Conservation (phyloP, 2,797 vertebrate genomes). For the Phataginus tetradactyla region DNA sequence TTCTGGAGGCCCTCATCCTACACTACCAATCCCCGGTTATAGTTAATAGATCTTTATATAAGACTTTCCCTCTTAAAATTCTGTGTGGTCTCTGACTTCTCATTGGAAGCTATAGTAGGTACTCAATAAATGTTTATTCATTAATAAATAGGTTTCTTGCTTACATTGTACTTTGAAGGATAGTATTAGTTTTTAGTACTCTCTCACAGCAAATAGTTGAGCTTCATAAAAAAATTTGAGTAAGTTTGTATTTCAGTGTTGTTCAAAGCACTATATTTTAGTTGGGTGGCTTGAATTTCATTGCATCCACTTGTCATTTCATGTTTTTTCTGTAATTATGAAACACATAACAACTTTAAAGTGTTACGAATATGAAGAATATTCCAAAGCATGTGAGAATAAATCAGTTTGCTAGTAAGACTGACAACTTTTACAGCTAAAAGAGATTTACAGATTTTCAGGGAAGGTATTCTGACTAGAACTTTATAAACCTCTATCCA, state of each 20-base stretch:
- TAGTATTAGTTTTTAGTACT: neutral
- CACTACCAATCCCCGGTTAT: neutral
- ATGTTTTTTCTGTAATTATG: neutral
- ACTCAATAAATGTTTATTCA: neutral
- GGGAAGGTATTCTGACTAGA: neutral
- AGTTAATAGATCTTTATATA: neutral
- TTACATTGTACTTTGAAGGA: neutral
- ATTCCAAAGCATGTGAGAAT: neutral
- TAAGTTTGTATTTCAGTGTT: neutral
- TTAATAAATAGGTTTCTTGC: neutral
- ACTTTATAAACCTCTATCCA: neutral
- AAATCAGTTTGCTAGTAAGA: neutral
- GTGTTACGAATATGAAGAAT: neutral
- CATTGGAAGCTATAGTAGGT: neutral
- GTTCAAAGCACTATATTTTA: neutral
- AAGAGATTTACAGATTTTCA: neutral
- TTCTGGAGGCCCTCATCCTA: too few relatives aligned
- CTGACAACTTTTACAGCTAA: fast-evolving
- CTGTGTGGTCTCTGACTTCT: neutral
- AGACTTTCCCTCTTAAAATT: neutral
- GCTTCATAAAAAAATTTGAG: neutral
- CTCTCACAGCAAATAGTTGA: neutral
- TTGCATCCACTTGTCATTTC: neutral
- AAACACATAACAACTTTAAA: neutral
- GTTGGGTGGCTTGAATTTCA: neutral